phyloP scores from a whole-genome alignment of 1,140 invertebrate species.

The Planococcus citri region DNA sequence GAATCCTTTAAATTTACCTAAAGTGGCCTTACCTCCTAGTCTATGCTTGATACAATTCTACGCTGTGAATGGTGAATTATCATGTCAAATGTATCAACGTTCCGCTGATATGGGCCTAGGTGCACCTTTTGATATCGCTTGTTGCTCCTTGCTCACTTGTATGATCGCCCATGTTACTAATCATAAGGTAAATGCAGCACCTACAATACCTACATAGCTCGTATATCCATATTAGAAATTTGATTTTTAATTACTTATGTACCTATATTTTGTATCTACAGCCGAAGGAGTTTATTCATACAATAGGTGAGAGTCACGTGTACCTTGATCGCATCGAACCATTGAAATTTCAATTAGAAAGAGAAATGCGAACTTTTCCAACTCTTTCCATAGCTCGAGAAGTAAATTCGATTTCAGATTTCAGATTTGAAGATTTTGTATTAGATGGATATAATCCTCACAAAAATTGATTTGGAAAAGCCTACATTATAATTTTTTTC shows the following conservation, averaged over 20 bases:
- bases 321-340: conserved; percentile 86
- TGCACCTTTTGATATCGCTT: conserved; percentile 98
- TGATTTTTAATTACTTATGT: too few species aligned
- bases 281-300: conserved; percentile 93
- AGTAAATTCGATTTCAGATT: conserved; percentile 80
- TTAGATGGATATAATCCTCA: conserved; percentile 80
- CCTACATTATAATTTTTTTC: too few species aligned
- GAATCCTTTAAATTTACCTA: conserved; percentile 78
- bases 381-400: conserved; percentile 57
- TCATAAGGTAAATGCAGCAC: conserved; percentile 47
- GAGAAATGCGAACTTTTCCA: conserved; percentile 74
- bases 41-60: conserved; percentile 93
- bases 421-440: conserved; percentile 78
- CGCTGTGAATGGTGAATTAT: conserved; percentile 68
- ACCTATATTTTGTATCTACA: too few species aligned
- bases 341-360: conserved; percentile 66
- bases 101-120: conserved; percentile 97
- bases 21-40: conserved; percentile 96
- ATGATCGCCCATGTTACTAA: conserved; percentile 94
- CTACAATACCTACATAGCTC: too few species aligned
- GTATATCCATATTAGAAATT: too few species aligned
- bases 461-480: conserved; percentile 84
- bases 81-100: conserved; percentile 90
- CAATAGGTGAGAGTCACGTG: conserved; percentile 91
- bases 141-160: conserved; percentile 83